Conservation (phyloP, 37 sponge, comb jelly and placozoan genomes). For the Eunapius fragilis region DNA sequence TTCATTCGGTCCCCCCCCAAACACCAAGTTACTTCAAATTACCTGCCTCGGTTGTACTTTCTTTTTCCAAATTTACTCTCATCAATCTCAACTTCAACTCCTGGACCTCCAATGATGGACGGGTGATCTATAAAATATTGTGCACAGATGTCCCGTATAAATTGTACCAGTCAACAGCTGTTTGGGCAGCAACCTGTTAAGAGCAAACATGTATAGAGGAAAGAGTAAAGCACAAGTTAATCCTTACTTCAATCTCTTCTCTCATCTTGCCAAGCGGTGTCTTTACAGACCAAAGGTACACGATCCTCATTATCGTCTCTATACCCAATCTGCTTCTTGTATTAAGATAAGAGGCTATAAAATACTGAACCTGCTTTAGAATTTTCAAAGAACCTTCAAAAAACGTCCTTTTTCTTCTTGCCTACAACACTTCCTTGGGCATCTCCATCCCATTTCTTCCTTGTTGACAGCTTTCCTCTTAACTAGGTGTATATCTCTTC, state of each 20-base stretch:
- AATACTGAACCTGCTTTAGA: too few species aligned
- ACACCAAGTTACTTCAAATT: conserved; percentile 46
- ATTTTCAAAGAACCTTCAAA: not conserved
- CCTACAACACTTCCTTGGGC: conserved; percentile 37
- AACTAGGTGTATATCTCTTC: too few species aligned
- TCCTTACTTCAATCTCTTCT: not conserved
- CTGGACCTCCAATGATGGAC: not conserved
- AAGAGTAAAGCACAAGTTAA: too few species aligned
- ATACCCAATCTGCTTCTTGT: not conserved
- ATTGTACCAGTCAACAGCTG: too few species aligned
- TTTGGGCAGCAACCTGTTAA: not conserved
- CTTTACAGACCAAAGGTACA: conserved; percentile 13
- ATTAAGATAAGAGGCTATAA: too few species aligned
- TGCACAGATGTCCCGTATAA: not conserved
- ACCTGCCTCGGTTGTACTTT: conserved; percentile 43
- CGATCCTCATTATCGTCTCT: not conserved
- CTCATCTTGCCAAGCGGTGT: not conserved
- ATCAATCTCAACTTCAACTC: conserved; percentile 34
- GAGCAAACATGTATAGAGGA: conserved; percentile 6
- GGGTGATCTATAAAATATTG: too few species aligned
- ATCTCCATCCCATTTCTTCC: conserved; percentile 9
- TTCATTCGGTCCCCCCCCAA: conserved; percentile 46
- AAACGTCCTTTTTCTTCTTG: conserved; percentile 21
- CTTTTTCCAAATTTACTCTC: conserved; percentile 27
- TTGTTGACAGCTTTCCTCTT: too few species aligned